Percentiles rank a stretch among this genome's conserved stretches.
These are phyloP conservation scores for Pachycephus smyrnensis DNA, from an alignment of 2,888 invertebrate species.

Conservation along the genomic window DNA sequence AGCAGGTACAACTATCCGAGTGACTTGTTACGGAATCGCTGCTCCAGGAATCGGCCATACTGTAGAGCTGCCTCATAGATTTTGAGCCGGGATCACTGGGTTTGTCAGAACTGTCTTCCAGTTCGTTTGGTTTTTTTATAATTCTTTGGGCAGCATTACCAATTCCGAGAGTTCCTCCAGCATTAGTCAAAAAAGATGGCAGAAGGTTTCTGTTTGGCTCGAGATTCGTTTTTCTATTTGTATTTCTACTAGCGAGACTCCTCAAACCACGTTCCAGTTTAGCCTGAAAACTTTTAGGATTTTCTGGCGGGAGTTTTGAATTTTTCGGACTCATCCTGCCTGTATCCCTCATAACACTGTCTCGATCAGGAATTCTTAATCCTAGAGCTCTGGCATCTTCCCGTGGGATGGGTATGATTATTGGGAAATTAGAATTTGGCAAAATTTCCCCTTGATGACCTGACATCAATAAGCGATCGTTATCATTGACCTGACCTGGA, in stretches of 20 bases:
- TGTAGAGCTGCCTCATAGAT: constrained; percentile 49
- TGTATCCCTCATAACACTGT: neutral
- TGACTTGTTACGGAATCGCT: constrained; percentile 49
- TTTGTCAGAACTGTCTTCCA: constrained; percentile 29
- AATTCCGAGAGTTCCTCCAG: constrained; percentile 12
- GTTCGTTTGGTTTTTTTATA: neutral
- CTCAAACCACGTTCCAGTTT: constrained; percentile 36
- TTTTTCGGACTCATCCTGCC: constrained; percentile 1
- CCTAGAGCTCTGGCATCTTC: constrained; percentile 25
- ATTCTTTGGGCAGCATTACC: neutral
- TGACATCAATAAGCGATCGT: constrained; percentile 12
- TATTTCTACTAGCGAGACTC: constrained; percentile 31
- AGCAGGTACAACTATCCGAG: constrained; percentile 50
- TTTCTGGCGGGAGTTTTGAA: constrained; percentile 18
- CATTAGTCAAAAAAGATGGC: constrained; percentile 13
- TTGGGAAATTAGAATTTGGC: constrained; percentile 23
- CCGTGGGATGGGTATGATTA: constrained; percentile 22
- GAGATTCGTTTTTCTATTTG: constrained; percentile 11
- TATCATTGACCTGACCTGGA: constrained; percentile 14
- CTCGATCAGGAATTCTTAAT: constrained; percentile 19
- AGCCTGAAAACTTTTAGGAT: constrained; percentile 35
- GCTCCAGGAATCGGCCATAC: constrained; percentile 51
- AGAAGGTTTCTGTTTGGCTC: constrained; percentile 12
- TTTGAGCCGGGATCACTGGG: constrained; percentile 33
- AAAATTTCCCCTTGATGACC: constrained; percentile 17